Percentiles rank a stretch among this genome's conserved stretches.
phyloP scores from a whole-genome alignment of 1,140 invertebrate genomes.

The Phthorimaea operculella region DNA sequence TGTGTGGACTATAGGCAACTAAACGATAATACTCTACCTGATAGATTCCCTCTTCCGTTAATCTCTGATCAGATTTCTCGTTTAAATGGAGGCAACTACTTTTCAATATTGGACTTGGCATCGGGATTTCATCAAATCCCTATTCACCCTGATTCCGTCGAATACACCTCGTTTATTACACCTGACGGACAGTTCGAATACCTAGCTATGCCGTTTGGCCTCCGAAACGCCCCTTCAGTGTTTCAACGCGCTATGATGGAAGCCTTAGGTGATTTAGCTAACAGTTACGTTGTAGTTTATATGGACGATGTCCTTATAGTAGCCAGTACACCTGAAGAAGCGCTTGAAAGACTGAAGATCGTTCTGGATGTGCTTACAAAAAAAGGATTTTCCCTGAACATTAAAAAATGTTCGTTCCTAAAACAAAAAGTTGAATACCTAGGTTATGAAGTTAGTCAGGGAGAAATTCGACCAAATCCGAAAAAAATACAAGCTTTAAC shows the following conservation, averaged over 20 bases:
- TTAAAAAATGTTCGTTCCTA: constrained; percentile 27
- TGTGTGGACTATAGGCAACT: constrained; percentile 19
- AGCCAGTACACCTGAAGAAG: constrained; percentile 10
- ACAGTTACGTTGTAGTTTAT: constrained; percentile 2
- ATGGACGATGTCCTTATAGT: constrained; percentile 5
- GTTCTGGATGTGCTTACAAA: neutral
- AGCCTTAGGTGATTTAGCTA: neutral
- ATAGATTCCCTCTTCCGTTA: constrained; percentile 19
- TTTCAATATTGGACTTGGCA: constrained; percentile 8
- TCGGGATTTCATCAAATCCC: constrained; percentile 11
- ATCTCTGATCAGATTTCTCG: constrained; percentile 9
- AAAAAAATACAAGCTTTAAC: constrained; percentile 31
- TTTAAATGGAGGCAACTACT: constrained; percentile 9
- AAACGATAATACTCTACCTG: constrained; percentile 49
- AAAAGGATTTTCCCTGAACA: constrained; percentile 1
- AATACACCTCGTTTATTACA: constrained; percentile 13
- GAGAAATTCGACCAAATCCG: constrained; percentile 23
- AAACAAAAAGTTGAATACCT: constrained; percentile 23
- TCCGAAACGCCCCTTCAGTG: constrained; percentile 12
- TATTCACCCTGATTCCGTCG: constrained; percentile 6
- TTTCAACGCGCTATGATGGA: constrained; percentile 5
- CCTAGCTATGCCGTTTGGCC: constrained; percentile 3
- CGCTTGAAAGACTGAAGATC: neutral
- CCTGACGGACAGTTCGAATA: constrained; percentile 34
- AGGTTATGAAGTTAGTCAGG: constrained; percentile 17